Conservation (phyloP, 2,113 vertebrate genomes). For the Globicephala melas region DNA sequence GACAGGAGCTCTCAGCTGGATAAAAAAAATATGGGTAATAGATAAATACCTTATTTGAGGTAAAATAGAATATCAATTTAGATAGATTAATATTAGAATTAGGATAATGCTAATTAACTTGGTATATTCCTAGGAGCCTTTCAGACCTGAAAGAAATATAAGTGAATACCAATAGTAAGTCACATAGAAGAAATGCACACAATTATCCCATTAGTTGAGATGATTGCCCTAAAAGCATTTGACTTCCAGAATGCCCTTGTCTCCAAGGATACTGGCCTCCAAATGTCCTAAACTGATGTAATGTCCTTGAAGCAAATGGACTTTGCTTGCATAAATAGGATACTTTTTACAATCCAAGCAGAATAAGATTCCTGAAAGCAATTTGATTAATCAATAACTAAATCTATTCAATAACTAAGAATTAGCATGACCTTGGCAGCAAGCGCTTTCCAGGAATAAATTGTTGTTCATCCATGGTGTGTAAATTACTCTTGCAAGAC, state of each 20-base stretch:
- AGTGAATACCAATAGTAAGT: not conserved
- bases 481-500: constrained; percentile 25
- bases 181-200: not conserved
- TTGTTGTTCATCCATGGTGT: not conserved
- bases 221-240: not conserved
- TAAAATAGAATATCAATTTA: not conserved
- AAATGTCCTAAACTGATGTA: not conserved
- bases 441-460: constrained; percentile 15
- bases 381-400: not conserved
- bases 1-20: not conserved
- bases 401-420: not conserved
- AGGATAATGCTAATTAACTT: not conserved
- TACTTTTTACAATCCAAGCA: not conserved
- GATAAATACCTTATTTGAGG: not conserved
- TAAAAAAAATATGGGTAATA: not conserved
- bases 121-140: not conserved
- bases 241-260: not conserved
- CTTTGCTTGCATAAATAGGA: not conserved
- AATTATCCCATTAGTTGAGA: not conserved
- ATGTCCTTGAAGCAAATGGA: not conserved
- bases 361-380: not conserved
- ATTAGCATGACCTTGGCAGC: not conserved
- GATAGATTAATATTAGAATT: not conserved
- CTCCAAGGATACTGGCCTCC: not conserved
- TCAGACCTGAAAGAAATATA: not conserved